phyloP scores from a whole-genome alignment of 2,797 vertebrate genomes.

The Helicolenus hilgendorfi region DNA sequence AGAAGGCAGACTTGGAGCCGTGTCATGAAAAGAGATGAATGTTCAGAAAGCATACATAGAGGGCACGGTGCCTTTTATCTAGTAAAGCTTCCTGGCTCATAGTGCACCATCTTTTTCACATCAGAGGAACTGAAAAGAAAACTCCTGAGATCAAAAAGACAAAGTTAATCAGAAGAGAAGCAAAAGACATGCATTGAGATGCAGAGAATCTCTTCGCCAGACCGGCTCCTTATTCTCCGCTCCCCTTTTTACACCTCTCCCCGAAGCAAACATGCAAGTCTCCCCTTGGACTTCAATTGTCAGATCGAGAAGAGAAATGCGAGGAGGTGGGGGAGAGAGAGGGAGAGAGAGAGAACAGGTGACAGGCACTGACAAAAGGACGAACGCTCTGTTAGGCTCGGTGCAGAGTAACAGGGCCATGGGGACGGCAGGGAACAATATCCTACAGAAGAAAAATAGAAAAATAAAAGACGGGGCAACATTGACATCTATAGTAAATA shows the following conservation, averaged over 20 bases:
- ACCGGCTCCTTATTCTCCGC: conserved; percentile 70
- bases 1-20: conserved; percentile 39
- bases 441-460: conserved; percentile 71
- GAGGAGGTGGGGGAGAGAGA: conserved; percentile 44
- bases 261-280: conserved; percentile 72
- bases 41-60: conserved; percentile 77
- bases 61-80: conserved; percentile 81
- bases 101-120: conserved; percentile 69
- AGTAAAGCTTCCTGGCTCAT: conserved; percentile 73
- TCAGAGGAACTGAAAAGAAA: conserved; percentile 82
- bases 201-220: conserved; percentile 68
- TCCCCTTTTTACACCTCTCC: conserved; percentile 71
- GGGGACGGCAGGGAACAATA: conserved; percentile 84
- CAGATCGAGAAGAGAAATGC: conserved; percentile 78
- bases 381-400: conserved; percentile 83
- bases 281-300: conserved; percentile 87
- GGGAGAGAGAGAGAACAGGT: conserved; percentile 74
- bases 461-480: conserved; percentile 75
- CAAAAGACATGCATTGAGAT: conserved; percentile 80
- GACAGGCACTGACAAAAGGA: conserved; percentile 89
- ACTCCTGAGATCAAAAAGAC: conserved; percentile 88
- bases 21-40: conserved; percentile 64
- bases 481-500: conserved; percentile 76
- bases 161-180: conserved; percentile 87
- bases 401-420: conserved; percentile 85